Evolutionary conservation across 2,888 invertebrate species (phyloP), one percentile per base, ranked within the genome.

Genomic region (Ceramica pisi): DNA sequence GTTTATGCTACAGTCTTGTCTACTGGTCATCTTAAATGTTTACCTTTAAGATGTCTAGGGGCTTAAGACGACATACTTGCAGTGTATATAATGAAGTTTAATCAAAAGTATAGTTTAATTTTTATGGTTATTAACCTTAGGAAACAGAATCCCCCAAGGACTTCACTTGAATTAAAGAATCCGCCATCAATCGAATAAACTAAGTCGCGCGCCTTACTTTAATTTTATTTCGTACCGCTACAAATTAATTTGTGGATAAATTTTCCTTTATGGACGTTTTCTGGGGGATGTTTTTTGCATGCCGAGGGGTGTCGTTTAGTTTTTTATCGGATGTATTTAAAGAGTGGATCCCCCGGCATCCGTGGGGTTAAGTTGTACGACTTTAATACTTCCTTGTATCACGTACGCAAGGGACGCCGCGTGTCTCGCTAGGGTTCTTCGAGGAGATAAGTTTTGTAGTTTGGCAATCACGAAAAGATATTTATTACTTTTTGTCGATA

Each of bases 221-320:
- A 91, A 93, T 92, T 93, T 92, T 89, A 93, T 93, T 92, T 91
- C 55, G 76, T 85, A 78, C 84, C 86, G 90, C 84, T 91, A 90
- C 94, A 95, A 96, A 95, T 96, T 96, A 95, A 96, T 96, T 96
- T 95, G 93, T 90, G 93, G 94, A 95, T 95, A 95, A 95, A 95
- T 96, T 95, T 94, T 92, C 93, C 90, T 94, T 93, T 94, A 95
- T 94, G 91, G 93, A 90, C 92, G 90, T 92, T 78, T 92, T 91
- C 91, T 87, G 88, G 91, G 93, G 93, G 91, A 89, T 87, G 82
- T 87, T 91, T 92, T 93, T 92, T 90, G 86, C 86, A 82, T 80
- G 66, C 66, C 84, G 89, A 88, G 92, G 93, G 94, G 94, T 91
- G 93, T 89, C 90, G 90, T 92, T 93, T 93, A 93, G 94, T 95